Evolutionary conservation across 2,888 invertebrate genomes (phyloP).

Genomic region (Catonia carolina): DNA sequence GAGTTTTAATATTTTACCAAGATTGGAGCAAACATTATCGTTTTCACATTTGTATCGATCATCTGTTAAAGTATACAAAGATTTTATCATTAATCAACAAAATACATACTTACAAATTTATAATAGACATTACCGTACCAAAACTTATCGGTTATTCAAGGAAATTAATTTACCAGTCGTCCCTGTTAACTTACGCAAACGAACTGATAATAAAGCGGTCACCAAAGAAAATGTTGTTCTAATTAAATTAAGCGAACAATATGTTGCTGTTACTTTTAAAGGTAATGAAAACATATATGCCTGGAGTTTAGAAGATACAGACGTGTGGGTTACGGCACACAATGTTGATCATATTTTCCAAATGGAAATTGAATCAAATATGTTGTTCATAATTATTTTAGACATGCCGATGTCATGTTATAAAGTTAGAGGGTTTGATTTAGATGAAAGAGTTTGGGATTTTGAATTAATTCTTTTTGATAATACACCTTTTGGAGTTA

Average conservation of each 20-base stretch:
- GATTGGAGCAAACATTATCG: not conserved
- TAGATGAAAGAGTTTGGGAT: not conserved
- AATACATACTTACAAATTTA: slow-evolving; percentile 1
- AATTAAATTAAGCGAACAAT: not conserved
- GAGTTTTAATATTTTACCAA: slow-evolving; percentile 1
- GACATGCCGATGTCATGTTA: slow-evolving; percentile 8
- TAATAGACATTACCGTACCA: not conserved
- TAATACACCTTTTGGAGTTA: slow-evolving; percentile 4
- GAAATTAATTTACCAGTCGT: slow-evolving; percentile 2
- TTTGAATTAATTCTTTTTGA: slow-evolving; percentile 1
- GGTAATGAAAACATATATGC: slow-evolving; percentile 5
- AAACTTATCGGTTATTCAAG: not conserved
- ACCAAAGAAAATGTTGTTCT: not conserved
- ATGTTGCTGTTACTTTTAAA: slow-evolving; percentile 1
- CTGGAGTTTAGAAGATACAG: not conserved
- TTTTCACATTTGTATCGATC: slow-evolving; percentile 1
- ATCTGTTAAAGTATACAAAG: slow-evolving; percentile 1
- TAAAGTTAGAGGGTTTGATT: slow-evolving; percentile 8
- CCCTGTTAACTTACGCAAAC: not conserved
- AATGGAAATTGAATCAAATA: slow-evolving; percentile 4
- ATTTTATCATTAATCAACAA: slow-evolving; percentile 7
- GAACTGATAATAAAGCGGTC: not conserved
- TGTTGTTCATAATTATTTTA: slow-evolving; percentile 1
- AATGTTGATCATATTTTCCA: slow-evolving; percentile 3
- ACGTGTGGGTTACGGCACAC: not conserved